Conservation (phyloP, 2,888 invertebrate genomes). For the Pristionchus exspectatus region DNA sequence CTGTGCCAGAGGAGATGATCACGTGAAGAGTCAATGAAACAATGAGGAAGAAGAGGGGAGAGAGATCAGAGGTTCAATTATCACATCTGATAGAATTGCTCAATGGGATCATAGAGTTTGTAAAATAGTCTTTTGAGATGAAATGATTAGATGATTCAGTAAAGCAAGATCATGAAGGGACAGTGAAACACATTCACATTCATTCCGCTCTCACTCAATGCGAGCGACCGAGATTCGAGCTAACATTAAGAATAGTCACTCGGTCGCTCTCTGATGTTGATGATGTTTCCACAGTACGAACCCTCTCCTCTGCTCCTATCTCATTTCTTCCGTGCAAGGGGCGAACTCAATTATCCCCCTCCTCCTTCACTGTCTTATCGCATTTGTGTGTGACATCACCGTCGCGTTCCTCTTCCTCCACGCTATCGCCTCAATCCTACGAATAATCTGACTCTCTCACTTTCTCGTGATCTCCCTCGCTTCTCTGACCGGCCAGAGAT, state of each 20-base stretch:
- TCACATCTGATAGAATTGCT: background rate
- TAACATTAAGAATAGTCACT: no score
- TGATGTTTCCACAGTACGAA: background rate
- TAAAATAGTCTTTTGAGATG: no score
- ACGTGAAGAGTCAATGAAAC: constrained; percentile 12
- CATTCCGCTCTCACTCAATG: background rate
- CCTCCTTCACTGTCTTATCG: background rate
- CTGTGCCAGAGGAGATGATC: background rate
- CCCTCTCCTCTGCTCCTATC: background rate
- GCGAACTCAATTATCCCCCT: constrained; percentile 36
- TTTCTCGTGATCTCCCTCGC: no score
- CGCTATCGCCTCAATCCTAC: background rate
- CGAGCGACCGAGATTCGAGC: background rate
- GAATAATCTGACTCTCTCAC: background rate
- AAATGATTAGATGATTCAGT: background rate
- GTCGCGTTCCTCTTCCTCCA: background rate
- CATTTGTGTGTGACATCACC: constrained; percentile 24
- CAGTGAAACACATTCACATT: background rate
- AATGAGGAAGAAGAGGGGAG: background rate
- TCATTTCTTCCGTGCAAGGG: background rate
- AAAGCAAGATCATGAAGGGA: background rate
- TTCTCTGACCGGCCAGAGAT: no score
- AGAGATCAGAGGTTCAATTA: background rate
- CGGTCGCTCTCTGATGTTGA: no score
- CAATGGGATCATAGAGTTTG: no score